Conservation (phyloP, 2,113 vertebrate species). For the Mormyrus lacerda region DNA sequence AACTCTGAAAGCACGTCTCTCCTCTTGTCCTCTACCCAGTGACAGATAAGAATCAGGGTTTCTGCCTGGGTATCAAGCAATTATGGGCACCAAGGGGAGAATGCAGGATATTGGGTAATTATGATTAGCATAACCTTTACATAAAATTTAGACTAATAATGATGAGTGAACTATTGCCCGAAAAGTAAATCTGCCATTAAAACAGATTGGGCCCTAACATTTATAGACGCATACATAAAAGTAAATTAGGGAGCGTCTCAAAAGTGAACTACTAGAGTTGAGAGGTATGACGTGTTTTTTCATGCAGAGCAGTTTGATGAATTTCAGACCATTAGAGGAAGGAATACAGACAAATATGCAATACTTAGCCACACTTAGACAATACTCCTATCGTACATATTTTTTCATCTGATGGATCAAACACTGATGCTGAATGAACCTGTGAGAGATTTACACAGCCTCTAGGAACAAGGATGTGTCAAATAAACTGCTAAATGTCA, state of each 20-base stretch:
- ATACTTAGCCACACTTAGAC: neutral
- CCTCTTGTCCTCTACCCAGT: neutral
- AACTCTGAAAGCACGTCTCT: neutral
- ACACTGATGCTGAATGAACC: neutral
- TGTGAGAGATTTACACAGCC: neutral
- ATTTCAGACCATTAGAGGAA: neutral
- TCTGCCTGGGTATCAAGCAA: neutral
- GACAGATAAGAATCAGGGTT: neutral
- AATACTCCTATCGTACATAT: neutral
- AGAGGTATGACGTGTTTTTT: neutral
- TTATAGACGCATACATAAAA: neutral
- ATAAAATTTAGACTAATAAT: conserved; percentile 3
- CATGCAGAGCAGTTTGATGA: neutral
- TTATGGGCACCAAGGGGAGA: neutral
- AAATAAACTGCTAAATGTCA: neutral
- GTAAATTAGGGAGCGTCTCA: neutral
- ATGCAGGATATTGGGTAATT: neutral
- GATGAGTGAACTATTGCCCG: neutral
- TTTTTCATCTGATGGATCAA: neutral
- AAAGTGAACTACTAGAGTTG: neutral
- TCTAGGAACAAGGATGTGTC: neutral
- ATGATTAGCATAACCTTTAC: neutral
- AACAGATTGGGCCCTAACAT: conserved; percentile 3
- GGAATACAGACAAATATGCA: neutral
- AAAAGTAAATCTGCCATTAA: conserved; percentile 4